Base-by-base conservation (phyloP, 1,140 invertebrate genomes). In the Eurosta solidaginis region DNA sequence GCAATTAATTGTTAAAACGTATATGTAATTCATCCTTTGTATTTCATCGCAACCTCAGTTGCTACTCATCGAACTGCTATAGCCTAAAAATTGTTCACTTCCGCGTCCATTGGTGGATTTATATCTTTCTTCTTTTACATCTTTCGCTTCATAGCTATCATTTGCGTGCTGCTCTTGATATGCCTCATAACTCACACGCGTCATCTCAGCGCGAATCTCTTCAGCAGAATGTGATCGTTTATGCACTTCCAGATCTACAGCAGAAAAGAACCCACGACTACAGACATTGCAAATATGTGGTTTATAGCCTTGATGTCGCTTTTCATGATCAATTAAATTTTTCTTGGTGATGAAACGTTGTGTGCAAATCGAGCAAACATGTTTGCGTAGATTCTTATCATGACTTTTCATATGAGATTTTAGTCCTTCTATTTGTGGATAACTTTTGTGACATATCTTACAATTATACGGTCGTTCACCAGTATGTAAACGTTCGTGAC, bases 401-500 rank as follows among this genome's bases (percentile, higher is more conserved):
- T 81, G 81, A 27, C 40, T 79, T 27, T 79, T 76, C 77, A 81
- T 78, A 73, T 81, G 81, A 0, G 79, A 68, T 7, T 49, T 80
- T 3, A 81, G 76, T 2, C 78, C 74, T 20, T 76, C 81, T n/a
- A 3, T 42, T n/a, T 80, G 80, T 0, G 54, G 44, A 12, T 78
- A 78, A 17, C 77, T 29, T 14, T 80, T 79, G 12, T 74, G n/a
- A 47, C 81, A 81, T 1, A 81, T 27, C 20, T 78, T 63, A 75
- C 81, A 81, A 6, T 63, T 49, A 44, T 49, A 78, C 0, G 81
- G 79, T 33, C 76, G 74, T 59, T 81, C 78, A 6, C 78, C 79
- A 9, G 59, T 78, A 27, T 86, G 84, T 6, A 86, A 29, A 3
- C 82, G 82, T 76, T 86, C 84, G 78, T 86, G 84, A 0, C 84